Percentiles rank a stretch among this genome's conserved stretches.
Conservation (phyloP, 2,797 vertebrate species). For the Ibycter americanus region DNA sequence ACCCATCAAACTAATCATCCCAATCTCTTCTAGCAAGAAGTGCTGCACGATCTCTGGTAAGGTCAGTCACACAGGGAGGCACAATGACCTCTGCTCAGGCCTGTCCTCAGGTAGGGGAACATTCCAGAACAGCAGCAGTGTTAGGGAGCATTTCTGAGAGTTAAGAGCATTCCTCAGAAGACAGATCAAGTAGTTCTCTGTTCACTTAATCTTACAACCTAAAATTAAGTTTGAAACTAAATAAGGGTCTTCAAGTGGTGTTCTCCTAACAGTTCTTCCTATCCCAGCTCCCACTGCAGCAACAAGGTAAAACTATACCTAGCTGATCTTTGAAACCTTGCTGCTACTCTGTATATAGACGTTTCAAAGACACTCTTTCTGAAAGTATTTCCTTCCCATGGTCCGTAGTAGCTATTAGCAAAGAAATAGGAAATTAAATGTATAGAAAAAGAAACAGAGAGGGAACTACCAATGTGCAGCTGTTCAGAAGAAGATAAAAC, state of each 20-base stretch:
- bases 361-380: neutral
- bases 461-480: neutral
- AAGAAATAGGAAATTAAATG: neutral
- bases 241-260: neutral
- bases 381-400: neutral
- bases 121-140: neutral
- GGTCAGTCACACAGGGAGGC: neutral
- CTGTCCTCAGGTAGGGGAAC: neutral
- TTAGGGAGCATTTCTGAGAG: neutral
- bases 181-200: neutral
- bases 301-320: too few species aligned
- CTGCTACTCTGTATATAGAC: neutral
- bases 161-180: neutral
- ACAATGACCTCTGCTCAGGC: neutral
- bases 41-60: neutral
- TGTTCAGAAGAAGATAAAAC: neutral
- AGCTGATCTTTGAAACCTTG: neutral
- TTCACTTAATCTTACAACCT: neutral
- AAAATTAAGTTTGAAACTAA: neutral
- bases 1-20: neutral
- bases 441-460: neutral
- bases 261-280: neutral
- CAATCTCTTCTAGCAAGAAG: neutral
- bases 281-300: neutral
- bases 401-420: neutral